Evolutionary conservation across 2,113 vertebrate species (phyloP), one percentile per base, ranked within the genome.

Genomic region (Nyctibius bracteatus): DNA sequence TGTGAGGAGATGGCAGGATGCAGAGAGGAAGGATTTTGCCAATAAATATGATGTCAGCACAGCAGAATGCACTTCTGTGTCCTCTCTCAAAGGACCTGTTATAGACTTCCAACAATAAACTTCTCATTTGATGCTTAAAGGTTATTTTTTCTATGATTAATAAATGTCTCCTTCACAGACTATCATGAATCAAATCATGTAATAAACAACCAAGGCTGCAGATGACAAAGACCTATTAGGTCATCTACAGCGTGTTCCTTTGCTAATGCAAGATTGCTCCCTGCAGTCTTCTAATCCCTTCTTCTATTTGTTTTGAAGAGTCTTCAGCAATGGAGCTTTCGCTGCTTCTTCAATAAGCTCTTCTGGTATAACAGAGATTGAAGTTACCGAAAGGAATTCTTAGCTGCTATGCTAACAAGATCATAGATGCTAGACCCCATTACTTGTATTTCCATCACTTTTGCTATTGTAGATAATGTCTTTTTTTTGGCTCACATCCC

Each of bases 51-150:
- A 88, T 81, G 68, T 84, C 77, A 93, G 51, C 58, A 71, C 47
- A 49, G 55, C 41, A 93, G 37, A 95, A 94, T 46, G 35, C 30
- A 72, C 33, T 94, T 84, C 44, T 77, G 44, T 37, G 28, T 73
- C 63, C 59, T 86, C 75, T 87, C 78, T 94, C 85, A 74, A 82
- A 94, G 68, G 61, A 92, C 43, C 51, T 78, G 9, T 85, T 87
- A 61, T 2, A 19, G 55, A 74, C 72, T 88, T 86, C 46, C 49
- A 74, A 66, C 74, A 92, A 88, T 46, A 92, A 94, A 94, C 70
- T 81, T 92, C 74, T 91, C 59, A 83, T 89, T 94, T 52, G 49
- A 54, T 77, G 54, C 18, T 67, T 95, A 92, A 95, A 93, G 39
- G 57, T 58, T 90, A 70, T 57, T 90, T 94, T 96, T 78, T 77